Base-by-base conservation (phyloP, 2,888 invertebrate species). In the Eupelmus urozonus region DNA sequence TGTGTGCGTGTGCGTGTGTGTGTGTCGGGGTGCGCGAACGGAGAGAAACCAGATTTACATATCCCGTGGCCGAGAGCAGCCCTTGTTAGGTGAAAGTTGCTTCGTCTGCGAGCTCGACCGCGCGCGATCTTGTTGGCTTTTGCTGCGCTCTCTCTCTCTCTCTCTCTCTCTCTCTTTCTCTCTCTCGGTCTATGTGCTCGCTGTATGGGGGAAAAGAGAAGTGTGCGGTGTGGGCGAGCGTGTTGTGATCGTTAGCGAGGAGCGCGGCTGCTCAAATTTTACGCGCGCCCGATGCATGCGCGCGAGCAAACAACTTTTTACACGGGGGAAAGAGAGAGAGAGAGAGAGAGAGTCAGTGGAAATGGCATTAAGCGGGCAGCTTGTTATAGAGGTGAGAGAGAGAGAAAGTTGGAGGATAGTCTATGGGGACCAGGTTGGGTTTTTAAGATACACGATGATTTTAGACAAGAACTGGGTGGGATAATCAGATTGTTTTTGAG, bases 11-110 rank as follows among this genome's bases (percentile, higher is more conserved):
- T 49, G 55, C 57, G 20, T 34, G 53, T 16, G 60, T 51, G 51
- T 20, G 34, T n/a, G 45, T 34, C 53, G 25, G 42, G 25, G 45
- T 42, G 49, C 18, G 42, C 23, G 25, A 49, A 60, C 55, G 16
- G 69, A 74, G 79, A 80, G 79, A 78, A 82, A 81, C 76, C 80
- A 81, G 81, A 83, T 83, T 83, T 83, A 82, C 83, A 83, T 83
- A 82, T 62, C 53, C 79, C 79, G 78, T 72, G 76, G 78, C 72
- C 79, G 27, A 13, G 34, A 5, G 80, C 81, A 81, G 81, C 85
- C 85, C 87, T 87, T 87, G 87, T 87, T 87, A 87, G 85, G 82
- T 85, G 81, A 86, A 86, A 88, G 85, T 87, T 87, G 85, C 87
- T 82, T 84, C 85, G 85, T 86, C 85, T 83, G 85, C 85, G 83